A percentile compares a stretch with the other conserved stretches of the same genome.
Conservation (phyloP, 2,888 invertebrate genomes). For the Drosophila eohydei region DNA sequence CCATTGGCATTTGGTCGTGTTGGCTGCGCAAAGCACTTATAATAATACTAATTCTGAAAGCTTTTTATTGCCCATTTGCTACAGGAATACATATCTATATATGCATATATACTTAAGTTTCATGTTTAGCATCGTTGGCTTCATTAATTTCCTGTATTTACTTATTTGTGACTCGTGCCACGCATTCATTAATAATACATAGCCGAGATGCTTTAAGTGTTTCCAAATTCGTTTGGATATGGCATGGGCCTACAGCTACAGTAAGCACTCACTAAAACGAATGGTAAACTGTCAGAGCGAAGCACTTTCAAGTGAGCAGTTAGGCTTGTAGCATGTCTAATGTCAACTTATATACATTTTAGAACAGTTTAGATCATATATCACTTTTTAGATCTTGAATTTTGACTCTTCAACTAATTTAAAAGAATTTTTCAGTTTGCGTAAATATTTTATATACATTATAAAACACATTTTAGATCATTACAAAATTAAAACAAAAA, state of each 20-base stretch:
- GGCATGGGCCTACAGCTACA: neutral
- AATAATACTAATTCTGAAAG: constrained; percentile 57
- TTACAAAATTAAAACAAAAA: neutral
- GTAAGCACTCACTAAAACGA: neutral
- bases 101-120: constrained; percentile 2
- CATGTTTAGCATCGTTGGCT: constrained; percentile 12
- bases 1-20: constrained; percentile 30
- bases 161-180: constrained; percentile 56
- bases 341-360: neutral
- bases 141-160: constrained; percentile 68
- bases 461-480: neutral
- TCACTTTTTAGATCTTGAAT: too few relatives aligned
- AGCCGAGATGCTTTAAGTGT: constrained; percentile 6
- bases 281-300: neutral
- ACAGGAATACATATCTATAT: constrained; percentile 8
- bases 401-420: too few relatives aligned
- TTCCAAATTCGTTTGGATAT: constrained; percentile 9
- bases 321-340: neutral
- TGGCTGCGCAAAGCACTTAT: constrained; percentile 37
- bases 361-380: neutral
- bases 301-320: too few relatives aligned
- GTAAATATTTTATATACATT: neutral
- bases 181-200: constrained; percentile 52
- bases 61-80: constrained; percentile 53
- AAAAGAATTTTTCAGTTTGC: too few relatives aligned